These are phyloP conservation scores for Chrysolina haemoptera DNA, from an alignment of 2,888 invertebrate genomes.

Conservation along the genomic window DNA sequence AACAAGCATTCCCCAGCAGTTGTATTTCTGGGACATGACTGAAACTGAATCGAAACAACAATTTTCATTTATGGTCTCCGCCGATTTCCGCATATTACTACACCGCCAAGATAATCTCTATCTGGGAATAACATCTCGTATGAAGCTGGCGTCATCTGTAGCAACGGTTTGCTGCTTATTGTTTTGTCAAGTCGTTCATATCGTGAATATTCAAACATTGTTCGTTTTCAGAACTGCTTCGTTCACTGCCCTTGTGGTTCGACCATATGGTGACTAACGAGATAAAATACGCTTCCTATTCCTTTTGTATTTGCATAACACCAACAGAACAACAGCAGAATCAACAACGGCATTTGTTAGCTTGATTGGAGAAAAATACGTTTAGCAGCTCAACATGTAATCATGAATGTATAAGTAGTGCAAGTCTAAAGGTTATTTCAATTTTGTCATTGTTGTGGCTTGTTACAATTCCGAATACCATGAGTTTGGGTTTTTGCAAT, in stretches of 20 bases:
- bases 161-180: conserved; percentile 34
- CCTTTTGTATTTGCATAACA: conserved; percentile 56
- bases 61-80: conserved; percentile 11
- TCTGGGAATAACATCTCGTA: conserved; percentile 19
- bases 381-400: conserved; percentile 9
- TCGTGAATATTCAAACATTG: conserved; percentile 44
- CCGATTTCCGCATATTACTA: conserved; percentile 17
- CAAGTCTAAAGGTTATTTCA: neutral
- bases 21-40: conserved; percentile 5
- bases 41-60: conserved; percentile 5
- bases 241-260: conserved; percentile 54
- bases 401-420: conserved; percentile 19
- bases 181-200: conserved; percentile 42
- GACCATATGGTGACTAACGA: conserved; percentile 60
- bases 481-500: neutral
- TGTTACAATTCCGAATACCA: neutral
- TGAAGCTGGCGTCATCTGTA: conserved; percentile 39
- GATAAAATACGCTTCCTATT: conserved; percentile 55
- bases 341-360: conserved; percentile 22
- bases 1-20: neutral
- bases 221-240: conserved; percentile 50
- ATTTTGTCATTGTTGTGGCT: conserved; percentile 9
- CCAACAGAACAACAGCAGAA: conserved; percentile 33
- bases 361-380: conserved; percentile 21
- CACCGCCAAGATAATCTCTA: conserved; percentile 17